Percentiles rank a stretch among this genome's conserved stretches.
Evolutionary conservation across 2,888 invertebrate species (phyloP).

Genomic region (Himalopsyche anomala): DNA sequence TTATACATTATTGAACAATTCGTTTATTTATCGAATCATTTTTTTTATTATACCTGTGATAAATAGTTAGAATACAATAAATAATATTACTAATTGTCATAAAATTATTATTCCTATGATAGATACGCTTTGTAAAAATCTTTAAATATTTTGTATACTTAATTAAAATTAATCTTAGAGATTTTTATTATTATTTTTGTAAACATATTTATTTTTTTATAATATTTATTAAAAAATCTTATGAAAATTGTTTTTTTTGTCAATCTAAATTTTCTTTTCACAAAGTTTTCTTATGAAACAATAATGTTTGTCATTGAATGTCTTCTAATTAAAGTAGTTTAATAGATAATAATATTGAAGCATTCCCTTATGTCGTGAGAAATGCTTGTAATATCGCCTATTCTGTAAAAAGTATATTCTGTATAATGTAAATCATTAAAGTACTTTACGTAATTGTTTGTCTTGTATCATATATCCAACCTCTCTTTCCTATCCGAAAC

Average conservation of each 20-base stretch:
- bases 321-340: constrained; percentile 2
- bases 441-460: neutral
- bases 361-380: constrained; percentile 27
- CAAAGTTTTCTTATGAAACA: constrained; percentile 2
- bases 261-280: constrained; percentile 5
- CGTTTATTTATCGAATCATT: neutral
- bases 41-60: constrained; percentile 34
- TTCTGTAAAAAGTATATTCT: constrained; percentile 17
- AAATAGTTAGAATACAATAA: constrained; percentile 35
- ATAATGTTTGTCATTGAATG: neutral
- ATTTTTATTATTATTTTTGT: constrained; percentile 34
- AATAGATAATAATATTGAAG: neutral
- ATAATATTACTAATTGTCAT: constrained; percentile 6
- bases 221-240: neutral
- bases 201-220: constrained; percentile 32
- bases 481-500: neutral
- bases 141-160: constrained; percentile 12
- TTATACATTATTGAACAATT: neutral
- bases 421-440: constrained; percentile 26
- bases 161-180: neutral
- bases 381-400: constrained; percentile 24
- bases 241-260: neutral
- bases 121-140: constrained; percentile 11
- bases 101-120: neutral
- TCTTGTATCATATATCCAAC: too few species aligned